Evolutionary conservation across 2,113 vertebrate species (phyloP).

Genomic region (Scomber japonicus): DNA sequence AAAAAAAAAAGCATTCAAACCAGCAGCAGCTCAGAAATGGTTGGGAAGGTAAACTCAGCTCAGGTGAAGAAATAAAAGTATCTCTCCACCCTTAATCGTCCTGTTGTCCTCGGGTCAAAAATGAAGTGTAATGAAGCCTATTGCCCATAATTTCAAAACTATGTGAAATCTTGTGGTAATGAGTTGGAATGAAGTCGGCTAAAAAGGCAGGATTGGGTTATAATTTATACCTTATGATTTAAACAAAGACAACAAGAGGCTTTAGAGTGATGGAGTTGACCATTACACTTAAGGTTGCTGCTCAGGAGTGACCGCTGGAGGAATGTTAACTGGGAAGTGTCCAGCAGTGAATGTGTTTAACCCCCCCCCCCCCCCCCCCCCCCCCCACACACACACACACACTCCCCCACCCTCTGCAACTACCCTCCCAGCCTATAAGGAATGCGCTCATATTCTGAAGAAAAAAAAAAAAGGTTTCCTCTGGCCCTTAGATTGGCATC

Average conservation of each 20-base stretch:
- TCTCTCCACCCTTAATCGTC: neutral
- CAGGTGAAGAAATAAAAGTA: neutral
- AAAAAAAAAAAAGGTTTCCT: conserved; percentile 29
- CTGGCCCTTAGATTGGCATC: conserved; percentile 64
- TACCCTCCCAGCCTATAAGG: conserved; percentile 7
- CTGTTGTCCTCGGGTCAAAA: too few relatives aligned
- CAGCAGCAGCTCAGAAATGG: neutral
- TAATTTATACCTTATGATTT: too few relatives aligned
- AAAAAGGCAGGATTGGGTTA: too few relatives aligned
- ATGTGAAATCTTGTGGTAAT: too few relatives aligned
- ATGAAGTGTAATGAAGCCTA: too few relatives aligned
- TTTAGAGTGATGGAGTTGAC: neutral
- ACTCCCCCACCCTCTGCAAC: neutral
- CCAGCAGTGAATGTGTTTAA: conserved; percentile 41
- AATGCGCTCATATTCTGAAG: conserved; percentile 34
- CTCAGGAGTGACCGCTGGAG: conserved; percentile 23
- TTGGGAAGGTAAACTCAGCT: neutral
- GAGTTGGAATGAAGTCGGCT: too few relatives aligned
- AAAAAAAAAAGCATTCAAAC: conserved; percentile 16
- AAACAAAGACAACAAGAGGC: too few relatives aligned
- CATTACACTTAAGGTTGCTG: neutral
- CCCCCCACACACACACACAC: neutral
- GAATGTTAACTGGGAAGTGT: conserved; percentile 36
- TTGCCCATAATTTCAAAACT: too few relatives aligned
- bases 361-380: conserved; percentile 17